These are phyloP conservation scores for Drepana arcuata DNA, from an alignment of 1,140 invertebrate genomes.

Conservation along the genomic window DNA sequence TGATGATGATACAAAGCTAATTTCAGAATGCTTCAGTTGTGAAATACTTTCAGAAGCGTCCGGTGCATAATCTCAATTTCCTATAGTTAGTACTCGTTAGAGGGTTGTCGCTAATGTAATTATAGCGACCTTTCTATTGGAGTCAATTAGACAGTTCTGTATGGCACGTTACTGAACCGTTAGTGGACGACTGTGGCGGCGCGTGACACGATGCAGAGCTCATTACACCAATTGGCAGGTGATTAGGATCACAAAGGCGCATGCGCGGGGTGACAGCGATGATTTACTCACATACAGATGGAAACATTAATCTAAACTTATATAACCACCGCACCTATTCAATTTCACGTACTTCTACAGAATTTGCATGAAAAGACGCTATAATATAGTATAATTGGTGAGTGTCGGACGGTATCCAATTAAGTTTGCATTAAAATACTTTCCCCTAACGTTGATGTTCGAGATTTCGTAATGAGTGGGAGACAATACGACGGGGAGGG, in stretches of 20 bases:
- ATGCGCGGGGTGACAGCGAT: slow-evolving; percentile 4
- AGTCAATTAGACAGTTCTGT: slow-evolving; percentile 36
- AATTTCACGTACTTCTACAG: slow-evolving; percentile 13
- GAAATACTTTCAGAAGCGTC: no score
- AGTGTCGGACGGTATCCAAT: slow-evolving; percentile 17
- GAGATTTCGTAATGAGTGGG: slow-evolving; percentile 21
- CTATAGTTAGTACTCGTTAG: slow-evolving; percentile 36
- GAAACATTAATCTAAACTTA: slow-evolving; percentile 7
- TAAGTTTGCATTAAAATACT: slow-evolving; percentile 29
- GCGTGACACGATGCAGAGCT: slow-evolving; percentile 22
- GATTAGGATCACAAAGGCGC: slow-evolving; percentile 32
- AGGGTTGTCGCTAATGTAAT: slow-evolving; percentile 45
- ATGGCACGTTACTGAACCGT: slow-evolving; percentile 9
- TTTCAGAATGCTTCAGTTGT: no score
- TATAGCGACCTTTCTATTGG: slow-evolving; percentile 54
- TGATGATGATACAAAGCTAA: no score
- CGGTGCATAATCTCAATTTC: no score
- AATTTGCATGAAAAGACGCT: slow-evolving; percentile 6
- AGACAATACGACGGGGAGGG: slow-evolving; percentile 18
- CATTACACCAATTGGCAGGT: slow-evolving; percentile 30
- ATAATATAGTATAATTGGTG: slow-evolving; percentile 25
- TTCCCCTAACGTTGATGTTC: slow-evolving; percentile 24
- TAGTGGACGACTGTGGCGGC: slow-evolving; percentile 11
- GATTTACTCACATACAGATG: background rate
- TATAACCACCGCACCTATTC: no score